Evolutionary conservation across 2,113 vertebrate species (phyloP), one percentile per base, ranked within the genome.

Genomic region (Taurulus bubalis): DNA sequence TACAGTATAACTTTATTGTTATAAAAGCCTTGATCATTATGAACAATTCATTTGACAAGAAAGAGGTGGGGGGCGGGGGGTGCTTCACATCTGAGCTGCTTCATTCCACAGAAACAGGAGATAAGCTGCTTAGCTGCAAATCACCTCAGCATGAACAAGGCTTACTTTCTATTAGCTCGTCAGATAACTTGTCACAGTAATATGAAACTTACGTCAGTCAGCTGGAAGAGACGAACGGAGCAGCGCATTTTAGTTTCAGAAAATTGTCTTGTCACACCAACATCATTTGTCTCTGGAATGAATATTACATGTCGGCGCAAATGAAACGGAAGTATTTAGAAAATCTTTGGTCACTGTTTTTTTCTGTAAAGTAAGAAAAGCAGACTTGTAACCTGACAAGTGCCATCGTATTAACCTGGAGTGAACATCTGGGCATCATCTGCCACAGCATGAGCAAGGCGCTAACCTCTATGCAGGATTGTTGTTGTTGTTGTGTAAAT

Each of bases 121-220:
- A 49, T 75, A 65, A 65, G 60, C 72, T 40, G 45, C 72, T 64
- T 38, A 40, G 10, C 32, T 63, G 4, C 0, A 5, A 63, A 20
- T 64, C 59, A 18, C 22, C 45, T 75, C 59, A 38, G 72, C 62
- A 65, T 40, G 62, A 38, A 64, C 59, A 64, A 47, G n/a, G 18
- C 60, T 38, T 15, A 26, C 45, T 51, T 36, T 53, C 15, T 14
- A 1, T 14, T 64, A 26, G 22, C 42, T 75, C 10, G 36, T 51
- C 32, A 36, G 42, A 8, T 20, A 26, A 51, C 42, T 63, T 45
- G 30, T 62, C 56, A 49, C 40, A 64, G 32, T 55, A 56, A 56
- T n/a, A 30, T 55, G 49, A 75, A 8, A 30, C 72, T n/a, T 30
- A 8, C 6, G 30, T 20, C 58, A 12, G 40, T 73, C 58, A 74